These are phyloP conservation scores for Cyphomyrus plagiostoma DNA, from an alignment of 2,113 vertebrate genomes.

Conservation along the genomic window DNA sequence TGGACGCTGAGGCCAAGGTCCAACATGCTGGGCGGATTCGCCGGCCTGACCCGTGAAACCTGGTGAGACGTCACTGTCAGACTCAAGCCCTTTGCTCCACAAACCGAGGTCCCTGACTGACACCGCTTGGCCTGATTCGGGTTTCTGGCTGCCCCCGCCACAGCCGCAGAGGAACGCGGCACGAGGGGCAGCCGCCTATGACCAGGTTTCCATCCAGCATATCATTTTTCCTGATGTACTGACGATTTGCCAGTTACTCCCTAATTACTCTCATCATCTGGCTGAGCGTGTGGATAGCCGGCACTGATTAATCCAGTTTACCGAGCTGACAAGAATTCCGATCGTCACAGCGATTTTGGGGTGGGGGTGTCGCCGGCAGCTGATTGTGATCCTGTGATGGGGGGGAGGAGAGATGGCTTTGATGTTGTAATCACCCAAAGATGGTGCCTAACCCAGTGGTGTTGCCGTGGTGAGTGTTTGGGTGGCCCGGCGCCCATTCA, in stretches of 20 bases:
- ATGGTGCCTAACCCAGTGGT: background rate
- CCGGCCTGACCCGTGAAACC: background rate
- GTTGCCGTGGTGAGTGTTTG: background rate
- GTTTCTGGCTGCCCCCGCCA: background rate
- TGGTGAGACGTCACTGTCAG: background rate
- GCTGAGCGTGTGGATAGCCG: conserved; percentile 60
- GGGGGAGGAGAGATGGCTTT: background rate
- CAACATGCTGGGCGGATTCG: background rate
- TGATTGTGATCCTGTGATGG: background rate
- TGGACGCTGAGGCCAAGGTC: background rate
- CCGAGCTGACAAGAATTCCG: conserved; percentile 54
- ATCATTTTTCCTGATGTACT: conserved; percentile 67
- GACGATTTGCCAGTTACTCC: conserved; percentile 72
- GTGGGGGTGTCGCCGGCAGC: conserved; percentile 17
- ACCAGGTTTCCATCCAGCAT: conserved; percentile 17
- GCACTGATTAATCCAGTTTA: conserved; percentile 68
- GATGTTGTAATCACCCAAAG: conserved; percentile 13
- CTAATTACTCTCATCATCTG: conserved; percentile 71
- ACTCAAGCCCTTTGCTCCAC: background rate
- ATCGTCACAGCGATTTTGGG: conserved; percentile 41
- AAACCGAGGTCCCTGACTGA: background rate
- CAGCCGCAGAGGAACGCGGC: background rate
- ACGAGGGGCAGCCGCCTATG: background rate
- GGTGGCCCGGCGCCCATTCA: background rate
- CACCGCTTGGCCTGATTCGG: background rate